phyloP scores from a whole-genome alignment of 2,797 vertebrate genomes.

The Parotocinclus haroldoi region DNA sequence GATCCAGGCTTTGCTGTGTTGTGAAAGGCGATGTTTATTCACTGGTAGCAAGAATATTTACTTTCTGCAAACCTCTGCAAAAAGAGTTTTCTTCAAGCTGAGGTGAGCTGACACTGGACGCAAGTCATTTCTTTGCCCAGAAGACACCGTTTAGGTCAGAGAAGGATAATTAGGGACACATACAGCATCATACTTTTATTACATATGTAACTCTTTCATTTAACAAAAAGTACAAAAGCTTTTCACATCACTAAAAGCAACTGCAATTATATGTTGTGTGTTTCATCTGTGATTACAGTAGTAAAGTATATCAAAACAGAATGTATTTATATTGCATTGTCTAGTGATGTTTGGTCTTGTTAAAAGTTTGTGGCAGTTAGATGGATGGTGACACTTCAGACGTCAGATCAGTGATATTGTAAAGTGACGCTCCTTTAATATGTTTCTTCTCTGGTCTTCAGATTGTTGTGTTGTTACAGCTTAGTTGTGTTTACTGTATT shows the following conservation, averaged over 20 bases:
- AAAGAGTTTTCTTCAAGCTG: constrained; percentile 22
- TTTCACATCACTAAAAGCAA: too few relatives aligned
- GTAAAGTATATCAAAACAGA: too few relatives aligned
- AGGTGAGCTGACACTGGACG: constrained; percentile 61
- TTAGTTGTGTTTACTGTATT: background rate
- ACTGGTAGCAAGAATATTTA: constrained; percentile 10
- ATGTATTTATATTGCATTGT: too few relatives aligned
- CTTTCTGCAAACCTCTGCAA: constrained; percentile 12
- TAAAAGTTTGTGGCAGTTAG: constrained; percentile 2
- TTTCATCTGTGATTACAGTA: too few relatives aligned
- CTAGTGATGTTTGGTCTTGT: background rate
- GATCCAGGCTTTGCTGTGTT: too few relatives aligned
- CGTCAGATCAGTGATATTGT: background rate
- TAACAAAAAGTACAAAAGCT: too few relatives aligned
- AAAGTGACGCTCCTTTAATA: constrained; percentile 5
- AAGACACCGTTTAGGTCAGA: constrained; percentile 67
- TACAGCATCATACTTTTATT: constrained; percentile 50
- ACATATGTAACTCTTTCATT: constrained; percentile 1
- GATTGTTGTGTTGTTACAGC: background rate
- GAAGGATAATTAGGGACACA: constrained; percentile 74
- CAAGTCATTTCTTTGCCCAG: constrained; percentile 71
- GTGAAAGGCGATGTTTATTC: background rate
- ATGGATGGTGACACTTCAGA: background rate
- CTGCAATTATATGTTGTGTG: too few relatives aligned
- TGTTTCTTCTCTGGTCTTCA: background rate